These are phyloP conservation scores for Euplexia lucipara DNA, from an alignment of 2,888 invertebrate genomes.

Conservation along the genomic window DNA sequence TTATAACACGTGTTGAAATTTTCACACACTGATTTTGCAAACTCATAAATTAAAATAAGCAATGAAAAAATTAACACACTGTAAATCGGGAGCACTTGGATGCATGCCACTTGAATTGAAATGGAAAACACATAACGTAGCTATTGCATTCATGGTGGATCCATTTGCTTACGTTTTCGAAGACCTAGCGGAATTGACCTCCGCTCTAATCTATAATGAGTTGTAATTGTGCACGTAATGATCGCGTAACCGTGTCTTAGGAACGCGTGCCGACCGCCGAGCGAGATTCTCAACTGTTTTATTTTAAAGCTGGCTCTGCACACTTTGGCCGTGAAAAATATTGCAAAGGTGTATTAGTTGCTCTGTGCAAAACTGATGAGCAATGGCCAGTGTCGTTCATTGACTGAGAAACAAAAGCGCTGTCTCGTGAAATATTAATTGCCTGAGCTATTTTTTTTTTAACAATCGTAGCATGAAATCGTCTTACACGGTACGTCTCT, in stretches of 20 bases:
- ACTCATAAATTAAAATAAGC: conserved; percentile 8
- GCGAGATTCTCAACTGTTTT: conserved; percentile 88
- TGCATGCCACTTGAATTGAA: conserved; percentile 48
- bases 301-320: conserved; percentile 85
- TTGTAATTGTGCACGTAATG: conserved; percentile 77
- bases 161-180: conserved; percentile 54
- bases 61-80: conserved; percentile 39
- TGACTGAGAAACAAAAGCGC: conserved; percentile 74
- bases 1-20: conserved; percentile 3
- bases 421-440: conserved; percentile 68
- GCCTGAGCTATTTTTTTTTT: conserved; percentile 53
- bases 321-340: conserved; percentile 85
- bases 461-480: conserved; percentile 67
- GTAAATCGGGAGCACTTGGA: conserved; percentile 55
- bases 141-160: conserved; percentile 17
- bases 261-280: conserved; percentile 80
- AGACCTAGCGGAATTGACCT: conserved; percentile 58
- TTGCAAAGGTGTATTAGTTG: conserved; percentile 79
- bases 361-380: conserved; percentile 77
- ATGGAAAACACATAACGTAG: conserved; percentile 46
- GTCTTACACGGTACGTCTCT: conserved; percentile 51
- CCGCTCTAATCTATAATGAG: conserved; percentile 61
- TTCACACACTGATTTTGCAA: conserved; percentile 9
- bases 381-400: conserved; percentile 82
- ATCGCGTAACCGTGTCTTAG: conserved; percentile 70